Conservation (phyloP, 2,113 vertebrate genomes). For the Triplophysa rosa region DNA sequence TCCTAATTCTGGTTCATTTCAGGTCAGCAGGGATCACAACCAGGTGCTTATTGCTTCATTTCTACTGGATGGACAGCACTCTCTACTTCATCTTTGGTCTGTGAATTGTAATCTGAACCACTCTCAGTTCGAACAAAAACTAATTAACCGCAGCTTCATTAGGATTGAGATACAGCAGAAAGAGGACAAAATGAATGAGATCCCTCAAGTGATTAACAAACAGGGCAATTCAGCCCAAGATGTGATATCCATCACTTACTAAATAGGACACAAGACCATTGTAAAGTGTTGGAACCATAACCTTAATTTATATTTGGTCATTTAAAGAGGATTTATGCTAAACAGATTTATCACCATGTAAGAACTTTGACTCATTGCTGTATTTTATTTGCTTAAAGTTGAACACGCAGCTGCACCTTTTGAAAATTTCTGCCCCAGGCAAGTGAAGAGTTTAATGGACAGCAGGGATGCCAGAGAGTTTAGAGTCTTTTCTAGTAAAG, state of each 20-base stretch:
- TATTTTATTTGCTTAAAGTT: no score
- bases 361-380: no score
- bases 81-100: constrained; percentile 52
- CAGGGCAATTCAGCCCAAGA: constrained; percentile 20
- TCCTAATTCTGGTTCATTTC: background rate
- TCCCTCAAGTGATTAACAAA: constrained; percentile 36
- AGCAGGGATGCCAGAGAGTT: no score
- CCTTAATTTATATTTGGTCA: background rate
- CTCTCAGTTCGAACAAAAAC: constrained; percentile 38
- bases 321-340: constrained; percentile 8
- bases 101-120: constrained; percentile 48
- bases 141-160: constrained; percentile 49
- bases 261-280: constrained; percentile 34
- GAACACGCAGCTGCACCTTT: no score
- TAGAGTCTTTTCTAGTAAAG: background rate
- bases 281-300: constrained; percentile 2
- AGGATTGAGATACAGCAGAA: constrained; percentile 18
- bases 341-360: no score
- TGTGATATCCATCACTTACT: background rate
- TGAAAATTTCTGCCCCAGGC: no score
- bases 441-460: background rate
- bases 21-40: constrained; percentile 1
- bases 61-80: constrained; percentile 50
- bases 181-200: constrained; percentile 29
- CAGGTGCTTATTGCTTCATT: constrained; percentile 53